Evolutionary conservation across 1,140 invertebrate genomes (phyloP).

Genomic region (honey bee (Apis mellifera)): Amel_HAv3.1 CM009931.2:22432001-22432500

Average conservation of each 20-base stretch:
- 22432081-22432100: conserved; percentile 21
- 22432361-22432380: neutral
- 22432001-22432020: conserved; percentile 17
- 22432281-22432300: conserved; percentile 35
- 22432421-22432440: neutral
- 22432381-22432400: neutral
- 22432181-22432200: conserved; percentile 67
- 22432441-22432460: neutral
- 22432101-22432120: conserved; percentile 21
- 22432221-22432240: conserved; percentile 58
- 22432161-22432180: conserved; percentile 67
- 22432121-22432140: conserved; percentile 49
- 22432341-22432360: conserved; percentile 39
- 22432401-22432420: no score
- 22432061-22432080: neutral
- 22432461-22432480: no score
- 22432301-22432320: conserved; percentile 33
- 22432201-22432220: conserved; percentile 59
- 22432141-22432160: conserved; percentile 58
- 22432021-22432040: conserved; percentile 37
- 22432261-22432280: conserved; percentile 37
- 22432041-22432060: neutral
- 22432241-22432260: conserved; percentile 33
- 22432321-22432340: conserved; percentile 41
- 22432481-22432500: no score